These are phyloP conservation scores for Papilio helenus DNA, from an alignment of 1,140 invertebrate species.

Conservation along the genomic window DNA sequence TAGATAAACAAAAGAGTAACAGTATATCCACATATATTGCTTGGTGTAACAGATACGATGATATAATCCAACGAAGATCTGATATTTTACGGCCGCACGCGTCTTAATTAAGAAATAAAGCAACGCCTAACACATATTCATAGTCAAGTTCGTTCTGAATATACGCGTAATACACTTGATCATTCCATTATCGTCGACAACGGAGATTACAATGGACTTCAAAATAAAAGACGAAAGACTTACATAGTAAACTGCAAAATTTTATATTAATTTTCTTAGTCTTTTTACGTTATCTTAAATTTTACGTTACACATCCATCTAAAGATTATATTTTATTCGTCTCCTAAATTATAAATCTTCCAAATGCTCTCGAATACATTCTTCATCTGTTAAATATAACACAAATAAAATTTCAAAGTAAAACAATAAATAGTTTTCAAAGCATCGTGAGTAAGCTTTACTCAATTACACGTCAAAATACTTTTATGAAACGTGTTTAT, in stretches of 20 bases:
- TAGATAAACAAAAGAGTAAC: neutral
- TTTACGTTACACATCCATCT: neutral
- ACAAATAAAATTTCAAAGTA: neutral
- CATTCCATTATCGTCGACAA: neutral
- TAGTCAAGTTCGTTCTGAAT: neutral
- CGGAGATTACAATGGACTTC: neutral
- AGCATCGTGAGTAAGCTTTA: neutral
- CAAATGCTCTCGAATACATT: neutral
- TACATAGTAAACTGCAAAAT: neutral
- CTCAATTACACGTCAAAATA: conserved; percentile 19
- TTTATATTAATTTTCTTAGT: neutral
- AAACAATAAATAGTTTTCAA: conserved; percentile 6
- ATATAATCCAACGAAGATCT: neutral
- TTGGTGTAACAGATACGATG: neutral
- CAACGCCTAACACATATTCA: neutral
- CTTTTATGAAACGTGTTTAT: conserved; percentile 14
- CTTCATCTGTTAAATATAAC: neutral
- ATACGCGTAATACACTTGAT: neutral
- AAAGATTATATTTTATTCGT: neutral
- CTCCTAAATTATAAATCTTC: neutral
- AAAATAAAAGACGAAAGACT: neutral
- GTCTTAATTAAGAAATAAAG: conserved; percentile 11
- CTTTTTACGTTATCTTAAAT: too few species aligned
- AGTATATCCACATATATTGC: neutral
- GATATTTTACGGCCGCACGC: neutral